Evolutionary conservation across 2,113 vertebrate genomes (phyloP).

Genomic region (Notechis scutatus): DNA sequence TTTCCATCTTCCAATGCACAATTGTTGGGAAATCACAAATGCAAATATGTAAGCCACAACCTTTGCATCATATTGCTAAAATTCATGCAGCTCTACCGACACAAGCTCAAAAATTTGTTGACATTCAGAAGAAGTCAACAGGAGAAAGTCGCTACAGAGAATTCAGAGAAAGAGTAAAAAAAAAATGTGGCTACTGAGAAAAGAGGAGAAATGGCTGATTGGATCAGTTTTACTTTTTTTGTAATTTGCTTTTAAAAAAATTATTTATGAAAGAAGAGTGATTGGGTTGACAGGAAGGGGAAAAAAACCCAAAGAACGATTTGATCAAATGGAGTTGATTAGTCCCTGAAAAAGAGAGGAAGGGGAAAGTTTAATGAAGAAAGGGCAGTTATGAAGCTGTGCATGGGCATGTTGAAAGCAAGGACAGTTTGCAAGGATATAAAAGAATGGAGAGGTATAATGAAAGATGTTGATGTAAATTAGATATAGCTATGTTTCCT

Average conservation of each 20-base stretch:
- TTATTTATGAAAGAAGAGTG: neutral
- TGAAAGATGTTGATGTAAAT: neutral
- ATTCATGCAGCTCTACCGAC: neutral
- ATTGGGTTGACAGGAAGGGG: rapidly evolving
- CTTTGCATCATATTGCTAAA: neutral
- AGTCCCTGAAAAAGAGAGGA: neutral
- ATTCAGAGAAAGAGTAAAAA: neutral
- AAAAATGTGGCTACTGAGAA: neutral
- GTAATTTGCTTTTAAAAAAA: neutral
- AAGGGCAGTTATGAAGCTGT: neutral
- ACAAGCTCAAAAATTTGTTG: neutral
- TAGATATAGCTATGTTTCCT: neutral
- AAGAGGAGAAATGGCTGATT: neutral
- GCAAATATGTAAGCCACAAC: neutral
- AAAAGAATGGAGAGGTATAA: neutral
- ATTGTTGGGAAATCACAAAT: neutral
- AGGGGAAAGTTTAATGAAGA: neutral
- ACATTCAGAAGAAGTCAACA: neutral
- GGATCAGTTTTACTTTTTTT: neutral
- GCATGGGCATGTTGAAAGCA: neutral
- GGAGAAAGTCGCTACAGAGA: neutral
- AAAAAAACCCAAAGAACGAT: neutral
- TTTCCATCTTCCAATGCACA: neutral
- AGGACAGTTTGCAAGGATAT: neutral
- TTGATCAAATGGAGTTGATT: neutral